phyloP scores from a whole-genome alignment of 2,888 invertebrate genomes.

The Pogonocherus hispidulus region DNA sequence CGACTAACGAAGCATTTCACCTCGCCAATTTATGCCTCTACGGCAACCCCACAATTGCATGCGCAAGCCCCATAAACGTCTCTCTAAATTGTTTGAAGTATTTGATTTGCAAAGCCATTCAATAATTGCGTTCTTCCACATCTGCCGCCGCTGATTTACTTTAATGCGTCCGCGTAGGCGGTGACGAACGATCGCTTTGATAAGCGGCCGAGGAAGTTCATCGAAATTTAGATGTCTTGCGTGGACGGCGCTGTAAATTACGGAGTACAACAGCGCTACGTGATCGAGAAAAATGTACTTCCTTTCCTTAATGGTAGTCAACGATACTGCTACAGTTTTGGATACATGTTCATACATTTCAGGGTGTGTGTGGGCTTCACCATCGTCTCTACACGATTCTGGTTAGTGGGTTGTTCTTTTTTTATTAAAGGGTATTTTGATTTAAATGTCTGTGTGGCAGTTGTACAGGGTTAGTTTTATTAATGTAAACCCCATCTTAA shows the following conservation, averaged over 20 bases:
- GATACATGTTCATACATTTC: neutral
- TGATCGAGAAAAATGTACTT: neutral
- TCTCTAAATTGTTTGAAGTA: slow-evolving; percentile 22
- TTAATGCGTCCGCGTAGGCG: slow-evolving; percentile 24
- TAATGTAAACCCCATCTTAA: too few relatives aligned
- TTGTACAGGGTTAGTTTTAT: too few relatives aligned
- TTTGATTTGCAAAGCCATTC: slow-evolving; percentile 31
- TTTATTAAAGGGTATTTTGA: too few relatives aligned
- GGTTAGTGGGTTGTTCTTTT: neutral
- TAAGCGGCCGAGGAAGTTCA: slow-evolving; percentile 3
- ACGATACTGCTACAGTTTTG: neutral
- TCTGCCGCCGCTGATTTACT: slow-evolving; percentile 30
- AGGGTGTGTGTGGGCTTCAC: neutral
- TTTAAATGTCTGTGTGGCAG: too few relatives aligned
- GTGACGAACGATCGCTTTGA: slow-evolving; percentile 23
- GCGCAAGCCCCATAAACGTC: slow-evolving; percentile 28
- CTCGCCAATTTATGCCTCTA: slow-evolving; percentile 10
- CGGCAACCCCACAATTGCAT: slow-evolving; percentile 28
- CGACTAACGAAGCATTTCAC: neutral
- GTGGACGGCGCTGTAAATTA: slow-evolving; percentile 9
- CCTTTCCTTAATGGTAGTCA: neutral
- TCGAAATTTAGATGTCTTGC: slow-evolving; percentile 21
- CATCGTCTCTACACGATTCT: neutral
- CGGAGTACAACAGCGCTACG: neutral
- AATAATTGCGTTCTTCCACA: slow-evolving; percentile 32